Base-by-base conservation (phyloP, 1,140 invertebrate species). In the Acromyrmex charruanus region DNA sequence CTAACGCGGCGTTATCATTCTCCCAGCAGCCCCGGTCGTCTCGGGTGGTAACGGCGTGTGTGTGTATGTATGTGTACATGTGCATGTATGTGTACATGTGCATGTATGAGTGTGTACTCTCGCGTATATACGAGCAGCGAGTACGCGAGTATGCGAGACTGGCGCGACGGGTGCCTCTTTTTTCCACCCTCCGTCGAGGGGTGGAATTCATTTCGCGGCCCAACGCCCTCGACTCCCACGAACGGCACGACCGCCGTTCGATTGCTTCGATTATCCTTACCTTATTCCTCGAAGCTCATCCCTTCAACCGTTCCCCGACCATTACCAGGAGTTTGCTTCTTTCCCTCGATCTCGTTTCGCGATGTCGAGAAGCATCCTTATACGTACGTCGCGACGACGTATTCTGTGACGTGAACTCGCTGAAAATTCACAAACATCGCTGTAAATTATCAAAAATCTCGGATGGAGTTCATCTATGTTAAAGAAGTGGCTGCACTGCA, bases 131-230 rank as follows among this genome's bases (percentile, higher is more conserved):
- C n/a, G 77, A 66, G 63, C 28, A 81, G 18, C 28, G 31, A 35
- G 65, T 18, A 16, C 5, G 39, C 69, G 69, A 84, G 69, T 74
- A 61, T 71, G 80, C 80, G 80, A 72, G 55, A 80, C 63, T 12
- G 77, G 18, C 58, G 84, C 84, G 74, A 39, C 59, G 86, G 35
- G 59, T 39, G 80, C 85, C 77, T 10, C 72, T 80, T 92, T 74
- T 75, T 77, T 80, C 84, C 87, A 31, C 75, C 86, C 82, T 74
- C 68, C 91, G 88, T 25, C 53, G 51, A 51, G 59, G 90, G 91
- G 92, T 93, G 91, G 92, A 94, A 94, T 94, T 94, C 93, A 94
- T 94, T 94, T 94, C 93, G 92, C 93, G 93, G 92, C 91, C 93
- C 92, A 93, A 93, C 93, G 93, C 93, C 92, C 92, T 92, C 92